These are phyloP conservation scores for Pelvicachromis taeniatus DNA, from an alignment of 2,113 vertebrate genomes.

Conservation along the genomic window DNA sequence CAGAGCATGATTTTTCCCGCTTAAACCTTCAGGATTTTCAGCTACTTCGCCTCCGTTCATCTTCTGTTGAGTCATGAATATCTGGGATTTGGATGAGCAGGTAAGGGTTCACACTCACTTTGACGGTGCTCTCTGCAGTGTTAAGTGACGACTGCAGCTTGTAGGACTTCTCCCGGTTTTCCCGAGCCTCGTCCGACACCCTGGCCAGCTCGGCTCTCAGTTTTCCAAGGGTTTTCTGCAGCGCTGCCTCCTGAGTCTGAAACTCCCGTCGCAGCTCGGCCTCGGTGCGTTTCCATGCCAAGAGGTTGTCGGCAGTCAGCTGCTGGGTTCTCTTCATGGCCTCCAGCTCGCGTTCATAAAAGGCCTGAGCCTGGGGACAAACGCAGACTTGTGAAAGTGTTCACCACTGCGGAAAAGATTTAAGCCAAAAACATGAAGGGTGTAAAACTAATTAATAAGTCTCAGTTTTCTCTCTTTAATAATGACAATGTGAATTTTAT, in stretches of 20 bases:
- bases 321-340: conserved; percentile 95
- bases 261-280: conserved; percentile 90
- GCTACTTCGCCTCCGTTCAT: not conserved
- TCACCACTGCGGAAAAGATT: not conserved
- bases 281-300: conserved; percentile 95
- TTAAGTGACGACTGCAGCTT: conserved; percentile 85
- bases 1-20: not conserved
- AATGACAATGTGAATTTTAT: not conserved
- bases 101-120: conserved; percentile 71
- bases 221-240: conserved; percentile 79
- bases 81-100: not conserved
- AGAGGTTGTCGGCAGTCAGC: conserved; percentile 90
- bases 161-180: conserved; percentile 86
- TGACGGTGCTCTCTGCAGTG: conserved; percentile 80
- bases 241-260: conserved; percentile 88
- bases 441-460: not conserved
- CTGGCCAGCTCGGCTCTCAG: conserved; percentile 73
- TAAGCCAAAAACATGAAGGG: not conserved
- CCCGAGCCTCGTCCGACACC: conserved; percentile 88
- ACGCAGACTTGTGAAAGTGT: not conserved
- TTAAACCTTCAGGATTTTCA: not conserved
- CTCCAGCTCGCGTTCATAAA: conserved; percentile 94
- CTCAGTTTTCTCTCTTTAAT: not conserved
- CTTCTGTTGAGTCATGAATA: not conserved
- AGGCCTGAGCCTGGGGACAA: conserved; percentile 80